Percentiles rank a stretch among this genome's conserved stretches.
phyloP scores from a whole-genome alignment of 1,140 invertebrate genomes.

The Telenomus remus region DNA sequence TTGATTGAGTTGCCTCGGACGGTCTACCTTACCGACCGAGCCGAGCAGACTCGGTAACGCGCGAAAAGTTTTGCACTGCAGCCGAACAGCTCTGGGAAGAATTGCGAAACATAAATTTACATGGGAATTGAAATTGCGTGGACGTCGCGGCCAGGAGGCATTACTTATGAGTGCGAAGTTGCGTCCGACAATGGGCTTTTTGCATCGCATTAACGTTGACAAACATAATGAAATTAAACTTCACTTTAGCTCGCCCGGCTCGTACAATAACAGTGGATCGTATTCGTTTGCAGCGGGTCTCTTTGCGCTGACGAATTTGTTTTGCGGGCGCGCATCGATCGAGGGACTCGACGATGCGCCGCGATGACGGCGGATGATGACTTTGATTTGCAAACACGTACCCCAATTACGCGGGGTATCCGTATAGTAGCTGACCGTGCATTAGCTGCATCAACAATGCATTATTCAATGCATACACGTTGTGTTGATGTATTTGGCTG shows the following conservation, averaged over 20 bases:
- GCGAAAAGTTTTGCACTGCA: no score
- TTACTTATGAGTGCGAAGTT: slow-evolving; percentile 13
- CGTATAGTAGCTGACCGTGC: slow-evolving; percentile 71
- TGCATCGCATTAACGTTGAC: slow-evolving; percentile 28
- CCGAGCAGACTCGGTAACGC: no score
- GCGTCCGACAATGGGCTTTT: slow-evolving; percentile 5
- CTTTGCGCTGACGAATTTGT: slow-evolving; percentile 56
- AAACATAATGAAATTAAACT: slow-evolving; percentile 54
- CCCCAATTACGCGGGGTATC: slow-evolving; percentile 72
- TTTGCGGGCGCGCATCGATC: slow-evolving; percentile 61
- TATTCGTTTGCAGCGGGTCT: slow-evolving; percentile 55
- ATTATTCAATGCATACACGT: slow-evolving; percentile 74
- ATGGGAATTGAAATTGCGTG: slow-evolving; percentile 9
- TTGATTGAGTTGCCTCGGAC: no score
- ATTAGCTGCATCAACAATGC: slow-evolving; percentile 76
- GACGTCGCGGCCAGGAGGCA: no score
- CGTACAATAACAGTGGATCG: slow-evolving; percentile 28
- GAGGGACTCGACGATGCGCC: slow-evolving; percentile 61
- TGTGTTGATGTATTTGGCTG: slow-evolving; percentile 70
- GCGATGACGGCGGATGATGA: slow-evolving; percentile 71
- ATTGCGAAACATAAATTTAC: no score
- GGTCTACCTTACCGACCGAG: no score
- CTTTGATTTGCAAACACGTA: slow-evolving; percentile 75
- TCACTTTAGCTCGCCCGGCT: slow-evolving; percentile 50
- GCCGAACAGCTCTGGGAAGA: no score